These are phyloP conservation scores for Chloropsis cyanopogon DNA, from an alignment of 2,113 vertebrate species.

Conservation along the genomic window DNA sequence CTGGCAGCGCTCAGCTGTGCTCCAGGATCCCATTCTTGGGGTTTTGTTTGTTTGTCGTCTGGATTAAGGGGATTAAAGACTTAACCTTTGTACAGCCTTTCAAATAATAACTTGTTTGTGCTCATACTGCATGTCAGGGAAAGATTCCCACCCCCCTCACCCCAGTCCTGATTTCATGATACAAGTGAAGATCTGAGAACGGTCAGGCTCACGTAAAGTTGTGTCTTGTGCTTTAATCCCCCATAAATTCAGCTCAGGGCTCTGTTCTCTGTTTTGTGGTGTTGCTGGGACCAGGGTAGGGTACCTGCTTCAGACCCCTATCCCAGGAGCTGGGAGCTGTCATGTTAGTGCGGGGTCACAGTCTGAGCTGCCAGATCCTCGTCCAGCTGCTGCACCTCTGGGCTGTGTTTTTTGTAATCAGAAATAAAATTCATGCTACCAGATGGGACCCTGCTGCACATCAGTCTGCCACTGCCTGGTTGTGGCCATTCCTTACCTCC, in stretches of 20 bases:
- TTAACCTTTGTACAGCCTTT: constrained; percentile 63
- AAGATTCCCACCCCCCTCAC: background rate
- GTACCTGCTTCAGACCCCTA: background rate
- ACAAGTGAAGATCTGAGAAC: background rate
- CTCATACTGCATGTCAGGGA: background rate
- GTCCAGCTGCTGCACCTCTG: rapidly evolving
- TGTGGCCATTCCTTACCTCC: background rate
- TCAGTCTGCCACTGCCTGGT: background rate
- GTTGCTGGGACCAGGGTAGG: background rate
- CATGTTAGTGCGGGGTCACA: background rate
- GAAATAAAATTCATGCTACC: background rate
- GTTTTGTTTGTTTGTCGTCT: constrained; percentile 50
- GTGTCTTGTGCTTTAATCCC: background rate
- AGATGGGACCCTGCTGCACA: background rate
- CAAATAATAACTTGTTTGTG: constrained; percentile 26
- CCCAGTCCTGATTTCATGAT: background rate
- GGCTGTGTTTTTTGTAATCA: background rate
- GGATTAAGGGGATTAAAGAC: constrained; percentile 60
- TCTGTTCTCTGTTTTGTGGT: rapidly evolving
- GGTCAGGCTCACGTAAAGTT: background rate
- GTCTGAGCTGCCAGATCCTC: background rate
- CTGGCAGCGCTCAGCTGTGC: background rate
- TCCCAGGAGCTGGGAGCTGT: background rate
- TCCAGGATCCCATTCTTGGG: background rate
- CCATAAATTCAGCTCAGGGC: background rate